Evolutionary conservation across 2,888 invertebrate species (phyloP).

Genomic region (Dasysyrphus tricinctus): DNA sequence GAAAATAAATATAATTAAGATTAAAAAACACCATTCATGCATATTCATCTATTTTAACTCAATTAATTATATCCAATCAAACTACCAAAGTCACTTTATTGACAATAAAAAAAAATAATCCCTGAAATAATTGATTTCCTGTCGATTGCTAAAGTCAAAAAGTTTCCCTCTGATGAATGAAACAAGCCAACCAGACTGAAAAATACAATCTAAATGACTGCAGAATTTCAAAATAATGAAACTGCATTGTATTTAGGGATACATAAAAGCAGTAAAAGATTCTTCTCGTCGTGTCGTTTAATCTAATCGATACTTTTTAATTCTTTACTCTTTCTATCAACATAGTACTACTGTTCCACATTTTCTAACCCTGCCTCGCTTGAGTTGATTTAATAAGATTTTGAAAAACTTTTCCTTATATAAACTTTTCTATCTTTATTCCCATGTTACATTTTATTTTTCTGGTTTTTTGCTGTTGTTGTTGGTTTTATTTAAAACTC

Average conservation of each 20-base stretch:
- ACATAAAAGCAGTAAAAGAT: background rate
- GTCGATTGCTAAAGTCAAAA: slow-evolving; percentile 6
- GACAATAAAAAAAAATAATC: slow-evolving; percentile 12
- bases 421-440: background rate
- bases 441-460: background rate
- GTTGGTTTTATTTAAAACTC: background rate
- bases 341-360: background rate
- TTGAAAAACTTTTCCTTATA: background rate
- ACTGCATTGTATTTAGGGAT: background rate
- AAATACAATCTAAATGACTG: background rate
- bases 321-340: background rate
- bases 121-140: slow-evolving; percentile 13
- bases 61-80: background rate
- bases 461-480: background rate
- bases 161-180: background rate
- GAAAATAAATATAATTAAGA: no score
- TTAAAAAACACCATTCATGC: background rate
- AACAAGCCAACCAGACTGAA: no score
- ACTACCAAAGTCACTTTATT: slow-evolving; percentile 17
- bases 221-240: slow-evolving; percentile 2
- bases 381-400: slow-evolving; percentile 8
- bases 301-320: slow-evolving; percentile 20
- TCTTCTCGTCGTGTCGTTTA: background rate
- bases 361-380: background rate
- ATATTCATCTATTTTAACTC: background rate